Evolutionary conservation across 2,113 vertebrate genomes (phyloP).

Genomic region (Thomomys bottae): DNA sequence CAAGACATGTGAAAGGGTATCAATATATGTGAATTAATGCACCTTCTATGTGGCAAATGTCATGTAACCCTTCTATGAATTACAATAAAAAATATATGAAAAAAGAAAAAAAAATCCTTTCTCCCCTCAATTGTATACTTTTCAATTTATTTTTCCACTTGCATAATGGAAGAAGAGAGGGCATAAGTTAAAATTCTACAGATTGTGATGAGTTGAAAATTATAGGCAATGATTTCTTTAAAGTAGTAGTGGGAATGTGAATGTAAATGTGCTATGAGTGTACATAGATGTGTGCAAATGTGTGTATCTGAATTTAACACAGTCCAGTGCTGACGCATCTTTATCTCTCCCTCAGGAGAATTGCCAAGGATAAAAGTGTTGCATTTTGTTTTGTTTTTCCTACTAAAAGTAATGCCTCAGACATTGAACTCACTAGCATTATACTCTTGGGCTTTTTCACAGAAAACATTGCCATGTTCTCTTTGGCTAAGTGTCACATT

Average conservation of each 20-base stretch:
- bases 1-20: too few relatives aligned
- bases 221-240: rapidly evolving
- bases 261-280: rapidly evolving
- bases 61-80: too few relatives aligned
- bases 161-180: background rate
- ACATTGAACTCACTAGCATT: background rate
- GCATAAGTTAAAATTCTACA: background rate
- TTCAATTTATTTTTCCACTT: background rate
- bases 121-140: background rate
- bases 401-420: background rate
- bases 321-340: background rate
- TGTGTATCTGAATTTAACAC: background rate
- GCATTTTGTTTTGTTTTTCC: background rate
- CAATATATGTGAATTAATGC: too few relatives aligned
- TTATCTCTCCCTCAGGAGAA: background rate
- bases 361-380: background rate
- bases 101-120: background rate
- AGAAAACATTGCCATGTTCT: background rate
- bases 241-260: rapidly evolving
- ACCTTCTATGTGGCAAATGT: too few relatives aligned
- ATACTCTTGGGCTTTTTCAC: background rate
- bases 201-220: too few relatives aligned
- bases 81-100: too few relatives aligned
- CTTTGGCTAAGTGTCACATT: background rate
- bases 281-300: too few relatives aligned